Percentiles rank a stretch among this genome's conserved stretches.
Evolutionary conservation across 2,888 invertebrate genomes (phyloP).

Genomic region (Hyppa rectilinea): DNA sequence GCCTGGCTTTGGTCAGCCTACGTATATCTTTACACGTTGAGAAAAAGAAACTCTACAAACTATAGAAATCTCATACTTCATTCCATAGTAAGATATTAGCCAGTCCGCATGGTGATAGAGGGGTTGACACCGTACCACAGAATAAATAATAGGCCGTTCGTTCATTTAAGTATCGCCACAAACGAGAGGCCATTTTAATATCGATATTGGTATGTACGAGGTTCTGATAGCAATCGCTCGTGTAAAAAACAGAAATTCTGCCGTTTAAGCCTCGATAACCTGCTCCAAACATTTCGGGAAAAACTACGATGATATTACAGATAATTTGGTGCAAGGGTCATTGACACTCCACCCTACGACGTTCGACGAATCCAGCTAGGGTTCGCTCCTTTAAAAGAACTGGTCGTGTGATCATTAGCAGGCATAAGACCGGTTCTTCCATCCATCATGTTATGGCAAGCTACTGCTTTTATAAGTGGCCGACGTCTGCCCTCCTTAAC

Average conservation of each 20-base stretch:
- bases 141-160: no score
- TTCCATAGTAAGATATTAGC: not conserved
- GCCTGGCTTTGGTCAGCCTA: not conserved
- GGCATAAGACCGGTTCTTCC: conserved; percentile 49
- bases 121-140: no score
- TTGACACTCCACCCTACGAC: conserved; percentile 52
- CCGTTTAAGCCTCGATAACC: not conserved
- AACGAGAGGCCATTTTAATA: not conserved
- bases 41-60: no score
- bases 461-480: conserved; percentile 54
- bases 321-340: conserved; percentile 48
- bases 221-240: not conserved
- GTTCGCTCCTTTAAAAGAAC: conserved; percentile 57
- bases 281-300: conserved; percentile 15
- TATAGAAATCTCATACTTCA: not conserved
- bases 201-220: not conserved
- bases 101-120: not conserved
- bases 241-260: conserved; percentile 8
- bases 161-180: not conserved
- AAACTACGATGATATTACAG: conserved; percentile 21
- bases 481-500: conserved; percentile 37
- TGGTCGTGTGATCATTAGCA: conserved; percentile 56
- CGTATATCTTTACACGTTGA: no score
- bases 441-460: conserved; percentile 57
- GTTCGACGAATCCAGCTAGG: conserved; percentile 42